phyloP scores from a whole-genome alignment of 2,113 vertebrate species.

The Saguinus imperator region DNA sequence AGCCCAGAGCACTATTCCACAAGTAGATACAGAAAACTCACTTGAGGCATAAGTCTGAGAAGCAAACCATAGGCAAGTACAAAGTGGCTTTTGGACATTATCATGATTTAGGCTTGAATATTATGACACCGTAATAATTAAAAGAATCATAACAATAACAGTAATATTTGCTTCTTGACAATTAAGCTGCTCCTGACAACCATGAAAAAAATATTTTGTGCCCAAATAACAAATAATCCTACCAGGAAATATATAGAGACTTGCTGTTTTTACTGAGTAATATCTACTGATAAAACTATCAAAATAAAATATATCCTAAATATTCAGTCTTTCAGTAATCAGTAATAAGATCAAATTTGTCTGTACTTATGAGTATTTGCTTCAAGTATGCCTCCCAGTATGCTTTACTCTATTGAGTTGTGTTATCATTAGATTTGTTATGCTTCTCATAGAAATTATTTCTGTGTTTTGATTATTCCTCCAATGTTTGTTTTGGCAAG shows the following conservation, averaged over 20 bases:
- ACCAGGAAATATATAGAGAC: background rate
- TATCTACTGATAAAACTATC: slow-evolving; percentile 41
- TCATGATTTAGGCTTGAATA: background rate
- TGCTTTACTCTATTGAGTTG: background rate
- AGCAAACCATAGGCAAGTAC: background rate
- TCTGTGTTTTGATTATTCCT: slow-evolving; percentile 57
- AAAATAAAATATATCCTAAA: slow-evolving; percentile 53
- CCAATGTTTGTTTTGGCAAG: slow-evolving; percentile 63
- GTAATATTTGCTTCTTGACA: background rate
- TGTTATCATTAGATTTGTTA: slow-evolving; percentile 44
- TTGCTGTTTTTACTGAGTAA: slow-evolving; percentile 44
- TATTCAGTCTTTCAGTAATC: slow-evolving; percentile 29
- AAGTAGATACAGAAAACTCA: background rate
- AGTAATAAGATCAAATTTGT: slow-evolving; percentile 32
- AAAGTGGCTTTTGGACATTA: background rate
- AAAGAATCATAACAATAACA: slow-evolving; percentile 24
- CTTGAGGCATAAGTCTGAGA: background rate
- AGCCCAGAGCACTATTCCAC: background rate
- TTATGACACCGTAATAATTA: slow-evolving; percentile 7
- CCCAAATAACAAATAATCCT: slow-evolving; percentile 11
- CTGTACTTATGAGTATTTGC: background rate
- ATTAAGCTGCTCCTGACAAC: slow-evolving; percentile 15
- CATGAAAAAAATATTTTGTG: background rate
- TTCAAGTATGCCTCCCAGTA: slow-evolving; percentile 34
- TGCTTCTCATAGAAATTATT: slow-evolving; percentile 53